phyloP scores from a whole-genome alignment of 2,113 vertebrate species.

The Megaceryle maxima region DNA sequence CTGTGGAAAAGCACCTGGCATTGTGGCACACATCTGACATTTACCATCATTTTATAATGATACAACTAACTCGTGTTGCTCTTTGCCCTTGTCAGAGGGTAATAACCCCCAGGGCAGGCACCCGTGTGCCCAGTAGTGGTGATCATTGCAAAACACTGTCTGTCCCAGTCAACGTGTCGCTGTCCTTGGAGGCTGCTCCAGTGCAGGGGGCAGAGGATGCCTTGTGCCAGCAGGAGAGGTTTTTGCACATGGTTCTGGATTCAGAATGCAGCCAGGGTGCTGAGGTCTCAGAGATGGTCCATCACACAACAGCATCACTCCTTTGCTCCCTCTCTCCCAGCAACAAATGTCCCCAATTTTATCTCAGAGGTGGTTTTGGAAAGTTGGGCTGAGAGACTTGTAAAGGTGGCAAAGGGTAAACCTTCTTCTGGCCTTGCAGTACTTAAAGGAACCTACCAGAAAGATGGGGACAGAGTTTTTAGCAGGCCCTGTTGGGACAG shows the following conservation, averaged over 20 bases:
- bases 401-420: background rate
- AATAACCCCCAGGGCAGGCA: background rate
- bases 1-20: background rate
- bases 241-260: background rate
- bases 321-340: background rate
- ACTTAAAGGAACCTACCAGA: too few species aligned
- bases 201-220: background rate
- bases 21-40: background rate
- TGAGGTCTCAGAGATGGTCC: background rate
- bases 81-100: background rate
- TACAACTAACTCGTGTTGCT: background rate
- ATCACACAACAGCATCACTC: background rate
- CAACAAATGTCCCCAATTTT: background rate
- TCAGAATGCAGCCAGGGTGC: background rate
- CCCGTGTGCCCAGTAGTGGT: fast-evolving
- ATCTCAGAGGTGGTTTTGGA: background rate
- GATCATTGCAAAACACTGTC: background rate
- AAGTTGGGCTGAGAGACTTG: background rate
- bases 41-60: background rate
- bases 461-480: too few species aligned
- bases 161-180: fast-evolving
- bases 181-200: fast-evolving
- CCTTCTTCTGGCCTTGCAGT: too few species aligned
- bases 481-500: too few species aligned
- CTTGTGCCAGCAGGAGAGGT: background rate